A percentile compares a stretch with the other conserved stretches of the same genome.
Conservation (phyloP, 2,888 invertebrate genomes). For the Sphinx pinastri region DNA sequence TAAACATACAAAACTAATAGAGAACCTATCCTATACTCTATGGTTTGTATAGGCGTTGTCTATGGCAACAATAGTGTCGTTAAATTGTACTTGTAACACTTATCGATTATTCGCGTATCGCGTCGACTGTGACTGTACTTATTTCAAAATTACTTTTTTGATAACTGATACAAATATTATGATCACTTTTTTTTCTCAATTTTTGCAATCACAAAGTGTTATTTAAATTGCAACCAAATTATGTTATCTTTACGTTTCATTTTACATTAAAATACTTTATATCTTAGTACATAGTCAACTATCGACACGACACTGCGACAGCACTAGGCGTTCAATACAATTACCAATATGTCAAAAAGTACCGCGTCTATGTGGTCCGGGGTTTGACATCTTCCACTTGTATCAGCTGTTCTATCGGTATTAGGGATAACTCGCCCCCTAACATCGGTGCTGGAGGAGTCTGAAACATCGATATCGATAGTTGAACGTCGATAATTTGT, state of each 20-base stretch:
- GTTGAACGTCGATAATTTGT: not conserved
- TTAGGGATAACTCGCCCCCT: constrained; percentile 93
- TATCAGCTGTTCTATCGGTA: constrained; percentile 92
- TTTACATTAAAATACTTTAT: not conserved
- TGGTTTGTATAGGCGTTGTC: constrained; percentile 22
- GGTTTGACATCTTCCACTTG: constrained; percentile 87
- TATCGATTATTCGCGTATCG: constrained; percentile 28
- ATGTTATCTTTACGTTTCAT: not conserved
- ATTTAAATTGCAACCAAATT: not conserved
- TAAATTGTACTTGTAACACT: constrained; percentile 22
- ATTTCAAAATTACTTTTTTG: too few species aligned
- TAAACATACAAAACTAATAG: constrained; percentile 19
- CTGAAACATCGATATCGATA: constrained; percentile 54
- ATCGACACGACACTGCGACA: not conserved
- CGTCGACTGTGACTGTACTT: not conserved
- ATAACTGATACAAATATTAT: too few species aligned
- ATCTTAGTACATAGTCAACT: not conserved
- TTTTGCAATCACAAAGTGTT: too few species aligned
- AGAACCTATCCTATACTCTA: constrained; percentile 18
- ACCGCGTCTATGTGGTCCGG: constrained; percentile 48
- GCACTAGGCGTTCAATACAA: constrained; percentile 10
- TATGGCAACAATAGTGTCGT: constrained; percentile 16
- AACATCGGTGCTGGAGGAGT: constrained; percentile 86
- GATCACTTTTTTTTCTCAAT: too few species aligned
- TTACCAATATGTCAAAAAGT: not conserved